Evolutionary conservation across 2,113 vertebrate species (phyloP).

Genomic region (Poeciliopsis turrubarensis): DNA sequence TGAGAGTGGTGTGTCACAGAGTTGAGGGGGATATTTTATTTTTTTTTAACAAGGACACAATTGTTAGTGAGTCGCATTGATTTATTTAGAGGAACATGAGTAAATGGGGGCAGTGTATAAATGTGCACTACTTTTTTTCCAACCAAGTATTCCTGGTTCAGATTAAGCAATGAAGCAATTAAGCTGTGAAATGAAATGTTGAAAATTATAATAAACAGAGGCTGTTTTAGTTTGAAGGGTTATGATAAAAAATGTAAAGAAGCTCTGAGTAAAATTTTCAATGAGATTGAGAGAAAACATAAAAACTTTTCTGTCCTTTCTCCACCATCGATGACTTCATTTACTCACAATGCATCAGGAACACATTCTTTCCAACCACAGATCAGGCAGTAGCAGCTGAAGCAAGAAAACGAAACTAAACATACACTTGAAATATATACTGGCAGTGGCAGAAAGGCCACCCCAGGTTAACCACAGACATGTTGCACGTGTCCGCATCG

Average conservation of each 20-base stretch:
- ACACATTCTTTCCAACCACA: slow-evolving; percentile 29
- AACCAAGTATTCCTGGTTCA: too few species aligned
- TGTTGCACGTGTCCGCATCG: slow-evolving; percentile 26
- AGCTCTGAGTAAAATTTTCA: not conserved
- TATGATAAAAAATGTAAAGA: not conserved
- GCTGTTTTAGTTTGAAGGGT: not conserved
- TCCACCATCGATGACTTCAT: slow-evolving; percentile 11
- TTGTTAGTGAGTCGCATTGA: not conserved
- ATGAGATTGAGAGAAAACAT: not conserved
- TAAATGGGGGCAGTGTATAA: too few species aligned
- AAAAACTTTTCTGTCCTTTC: slow-evolving; percentile 14
- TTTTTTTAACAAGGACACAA: too few species aligned
- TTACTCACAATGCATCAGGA: slow-evolving; percentile 29
- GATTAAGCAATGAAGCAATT: too few species aligned
- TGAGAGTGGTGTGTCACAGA: too few species aligned
- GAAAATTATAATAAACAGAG: not conserved
- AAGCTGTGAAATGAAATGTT: not conserved
- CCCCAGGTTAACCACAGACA: slow-evolving; percentile 55
- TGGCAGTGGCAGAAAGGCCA: slow-evolving; percentile 50
- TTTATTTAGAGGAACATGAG: too few species aligned
- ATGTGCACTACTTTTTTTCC: too few species aligned
- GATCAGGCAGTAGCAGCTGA: slow-evolving; percentile 33
- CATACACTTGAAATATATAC: slow-evolving; percentile 55
- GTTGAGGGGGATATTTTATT: too few species aligned
- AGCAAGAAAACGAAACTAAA: slow-evolving; percentile 49